phyloP scores from a whole-genome alignment of 1,140 invertebrate genomes.

The Chelonus insularis region DNA sequence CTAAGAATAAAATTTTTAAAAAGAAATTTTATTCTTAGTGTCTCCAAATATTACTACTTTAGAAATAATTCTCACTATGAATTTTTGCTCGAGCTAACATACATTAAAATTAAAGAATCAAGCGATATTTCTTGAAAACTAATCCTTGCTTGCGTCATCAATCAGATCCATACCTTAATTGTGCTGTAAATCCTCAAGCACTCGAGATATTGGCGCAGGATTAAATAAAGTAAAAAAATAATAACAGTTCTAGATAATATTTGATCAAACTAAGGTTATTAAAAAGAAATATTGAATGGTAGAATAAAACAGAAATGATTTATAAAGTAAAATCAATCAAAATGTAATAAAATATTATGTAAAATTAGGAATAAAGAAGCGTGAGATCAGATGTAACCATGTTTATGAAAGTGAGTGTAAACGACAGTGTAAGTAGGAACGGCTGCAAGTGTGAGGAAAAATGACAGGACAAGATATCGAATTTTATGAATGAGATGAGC shows the following conservation, averaged over 20 bases:
- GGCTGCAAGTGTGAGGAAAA: conserved; percentile 40
- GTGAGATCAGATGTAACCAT: conserved; percentile 53
- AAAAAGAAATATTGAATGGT: too few relatives aligned
- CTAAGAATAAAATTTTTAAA: too few relatives aligned
- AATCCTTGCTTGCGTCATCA: not conserved
- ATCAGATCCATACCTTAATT: conserved; percentile 8
- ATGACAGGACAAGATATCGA: conserved; percentile 49
- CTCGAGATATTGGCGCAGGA: conserved; percentile 13
- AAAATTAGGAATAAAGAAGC: conserved; percentile 34
- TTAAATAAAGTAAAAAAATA: conserved; percentile 17
- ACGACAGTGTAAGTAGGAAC: conserved; percentile 40
- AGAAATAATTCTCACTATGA: too few relatives aligned
- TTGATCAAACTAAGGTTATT: too few relatives aligned
- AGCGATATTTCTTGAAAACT: too few relatives aligned
- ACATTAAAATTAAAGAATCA: too few relatives aligned
- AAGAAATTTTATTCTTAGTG: too few relatives aligned
- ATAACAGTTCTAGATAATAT: too few relatives aligned
- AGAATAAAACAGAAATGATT: conserved; percentile 28
- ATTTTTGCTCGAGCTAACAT: too few relatives aligned
- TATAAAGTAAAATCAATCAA: conserved; percentile 26
- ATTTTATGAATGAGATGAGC: conserved; percentile 51
- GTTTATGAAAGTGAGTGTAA: conserved; percentile 42
- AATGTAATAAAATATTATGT: conserved; percentile 28
- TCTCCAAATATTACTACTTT: too few relatives aligned
- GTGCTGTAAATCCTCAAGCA: conserved; percentile 12